Evolutionary conservation across 1,140 invertebrate genomes (phyloP).

Genomic region (Sitodiplosis mosellana): DNA sequence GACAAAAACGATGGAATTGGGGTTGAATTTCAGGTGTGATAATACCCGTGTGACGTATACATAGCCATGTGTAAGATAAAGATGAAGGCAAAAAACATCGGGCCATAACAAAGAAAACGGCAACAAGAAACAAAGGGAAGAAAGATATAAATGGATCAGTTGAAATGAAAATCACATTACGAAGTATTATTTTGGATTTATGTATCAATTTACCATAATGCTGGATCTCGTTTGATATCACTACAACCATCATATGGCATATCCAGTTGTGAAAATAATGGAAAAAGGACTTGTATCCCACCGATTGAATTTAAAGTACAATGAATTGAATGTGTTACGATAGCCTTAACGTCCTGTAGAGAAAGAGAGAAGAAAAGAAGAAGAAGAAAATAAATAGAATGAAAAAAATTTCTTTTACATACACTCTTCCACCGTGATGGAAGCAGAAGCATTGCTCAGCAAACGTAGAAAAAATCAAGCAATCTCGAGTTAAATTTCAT

Average conservation of each 20-base stretch:
- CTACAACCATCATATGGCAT: conserved; percentile 64
- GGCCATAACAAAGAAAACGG: too few relatives aligned
- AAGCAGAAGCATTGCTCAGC: too few relatives aligned
- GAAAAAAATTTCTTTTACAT: not conserved
- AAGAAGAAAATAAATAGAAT: too few relatives aligned
- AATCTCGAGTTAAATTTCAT: too few relatives aligned
- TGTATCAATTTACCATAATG: conserved; percentile 49
- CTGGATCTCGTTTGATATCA: conserved; percentile 66
- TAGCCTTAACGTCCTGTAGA: conserved; percentile 90
- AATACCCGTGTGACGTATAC: not conserved
- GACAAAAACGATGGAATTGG: too few relatives aligned
- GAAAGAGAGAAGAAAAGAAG: conserved; percentile 7
- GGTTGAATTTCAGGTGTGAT: too few relatives aligned
- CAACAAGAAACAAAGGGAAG: too few relatives aligned
- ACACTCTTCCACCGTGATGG: not conserved
- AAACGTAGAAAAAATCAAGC: too few relatives aligned
- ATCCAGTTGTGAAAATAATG: conserved; percentile 94
- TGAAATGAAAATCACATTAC: too few relatives aligned
- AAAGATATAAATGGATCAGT: too few relatives aligned
- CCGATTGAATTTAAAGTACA: conserved; percentile 97
- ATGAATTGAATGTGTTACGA: conserved; percentile 97
- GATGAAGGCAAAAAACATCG: not conserved
- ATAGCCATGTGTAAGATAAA: not conserved
- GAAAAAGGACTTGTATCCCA: conserved; percentile 96
- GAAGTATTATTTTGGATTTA: conserved; percentile 2